Evolutionary conservation across 2,888 invertebrate species (phyloP), one percentile per base, ranked within the genome.

Genomic region (Drosophila nigricruria): DNA sequence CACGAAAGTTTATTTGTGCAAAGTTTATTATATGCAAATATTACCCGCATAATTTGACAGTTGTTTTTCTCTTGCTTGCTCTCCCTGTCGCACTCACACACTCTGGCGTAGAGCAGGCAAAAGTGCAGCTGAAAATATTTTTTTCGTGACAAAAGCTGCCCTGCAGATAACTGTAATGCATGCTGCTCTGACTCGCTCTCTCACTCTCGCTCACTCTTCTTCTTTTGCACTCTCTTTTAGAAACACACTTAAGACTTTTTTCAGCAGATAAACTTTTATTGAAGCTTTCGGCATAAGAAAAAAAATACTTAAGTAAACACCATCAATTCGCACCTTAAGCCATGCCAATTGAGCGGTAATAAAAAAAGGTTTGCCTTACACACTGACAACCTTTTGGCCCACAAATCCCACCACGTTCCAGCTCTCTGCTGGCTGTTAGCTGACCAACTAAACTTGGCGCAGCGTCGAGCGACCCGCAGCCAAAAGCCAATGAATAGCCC

Each of bases 401-500:
- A 79, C 75, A 70, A 77, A 79, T 62, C 62, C 62, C 79, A 67
- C 60, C 57, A 61, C 60, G 63, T 50, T 63, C 38, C 76, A 62
- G 20, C 58, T 27, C 61, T 49, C 36, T 42, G 70, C 10, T 32
- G 52, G 34, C 57, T 63, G 42, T 78, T 70, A 68, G 59, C 66
- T 78, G 78, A 79, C 78, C 78, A 80, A 77, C 78, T 79, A 76
- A 79, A 64, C 58, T 56, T 62, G 62, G 73, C 60, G 56, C 59
- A 52, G 47, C 65, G 60, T 42, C 62, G 23, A 34, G 47, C 68
- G 63, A 74, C 64, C 56, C 66, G 62, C 50, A 68, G 54, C 59
- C 62, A 66, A 75, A 75, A 57, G 67, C 77, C 75, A 79, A 75
- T 77, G 79, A 76, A 76, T 80, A 72, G 72, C 69, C 76, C 77